Evolutionary conservation across 2,888 invertebrate genomes (phyloP), one percentile per base, ranked within the genome.

Genomic region (Entomobrya proxima): DNA sequence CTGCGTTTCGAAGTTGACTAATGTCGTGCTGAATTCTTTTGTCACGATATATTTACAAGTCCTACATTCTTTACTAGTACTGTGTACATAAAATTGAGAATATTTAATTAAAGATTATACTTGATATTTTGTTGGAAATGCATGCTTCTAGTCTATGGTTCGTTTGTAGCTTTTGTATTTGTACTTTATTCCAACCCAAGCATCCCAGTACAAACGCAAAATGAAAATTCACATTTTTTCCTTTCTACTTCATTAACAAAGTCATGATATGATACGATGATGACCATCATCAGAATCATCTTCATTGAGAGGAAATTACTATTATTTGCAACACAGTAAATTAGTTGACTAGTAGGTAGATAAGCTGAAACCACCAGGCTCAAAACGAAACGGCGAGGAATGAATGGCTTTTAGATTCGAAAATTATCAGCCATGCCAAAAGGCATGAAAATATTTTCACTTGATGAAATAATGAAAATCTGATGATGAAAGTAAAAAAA

Each of bases 371-470:
- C 15, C 18, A 40, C 44, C 18, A 24, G 32, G 5, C 24, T 74
- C 11, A 47, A 47, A 47, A 67, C n/a, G 30, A 7, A 24, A 27
- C 37, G 52, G 24, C n/a, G 50, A 82, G 61, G 75, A 75, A 82
- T 75, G 82, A 82, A 82, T 64, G 58, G 58, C 35, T 69, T 69
- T 37, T 52, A 69, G 35, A 61, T 82, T 82, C 69, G 76, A 78
- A 84, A 84, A 84, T 84, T 67, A 76, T 47, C 37, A 61, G 27
- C 69, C 35, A 84, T 58, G 76, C 83, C 83, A 83, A 83, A 83
- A 83, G 83, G 77, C 78, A 83, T 77, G 77, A 83, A 47, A 78
- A 78, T 84, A 84, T 69, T 72, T 78, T 78, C 67, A 30, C 52
- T 76, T 83, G 77, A 78, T 72, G 84, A 84, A 78, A 84, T 77